Evolutionary conservation across 2,113 vertebrate genomes (phyloP).

Genomic region (Neotoma lepida): DNA sequence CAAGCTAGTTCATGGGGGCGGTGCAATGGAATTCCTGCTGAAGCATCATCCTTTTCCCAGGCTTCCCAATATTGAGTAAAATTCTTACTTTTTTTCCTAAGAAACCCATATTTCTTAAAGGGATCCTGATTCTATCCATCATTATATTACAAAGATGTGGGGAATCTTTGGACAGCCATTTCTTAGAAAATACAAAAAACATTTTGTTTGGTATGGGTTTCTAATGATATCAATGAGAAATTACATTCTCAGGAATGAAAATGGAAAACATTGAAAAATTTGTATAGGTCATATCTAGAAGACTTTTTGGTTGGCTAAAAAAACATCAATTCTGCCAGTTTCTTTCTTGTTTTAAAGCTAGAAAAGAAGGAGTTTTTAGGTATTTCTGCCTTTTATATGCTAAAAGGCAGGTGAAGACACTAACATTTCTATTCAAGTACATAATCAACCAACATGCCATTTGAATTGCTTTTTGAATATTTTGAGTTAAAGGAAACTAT

Average conservation of each 20-base stretch:
- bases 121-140: neutral
- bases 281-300: constrained; percentile 8
- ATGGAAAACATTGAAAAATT: constrained; percentile 41
- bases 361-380: constrained; percentile 25
- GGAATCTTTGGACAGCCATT: neutral
- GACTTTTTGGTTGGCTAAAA: neutral
- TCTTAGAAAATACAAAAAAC: constrained; percentile 13
- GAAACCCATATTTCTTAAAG: neutral
- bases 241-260: constrained; percentile 14
- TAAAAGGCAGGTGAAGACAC: neutral
- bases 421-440: neutral
- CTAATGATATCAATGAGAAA: constrained; percentile 41
- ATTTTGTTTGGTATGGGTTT: constrained; percentile 31
- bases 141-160: neutral
- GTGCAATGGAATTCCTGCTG: neutral
- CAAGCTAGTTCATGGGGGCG: no score
- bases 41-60: neutral
- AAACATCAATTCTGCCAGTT: neutral
- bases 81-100: constrained; percentile 29
- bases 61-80: neutral
- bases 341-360: constrained; percentile 18
- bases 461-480: constrained; percentile 25
- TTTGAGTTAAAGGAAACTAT: neutral
- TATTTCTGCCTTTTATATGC: constrained; percentile 19
- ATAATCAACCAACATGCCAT: neutral